Evolutionary conservation across 1,140 invertebrate species (phyloP), one percentile per base, ranked within the genome.

Genomic region (Homarus americanus): DNA sequence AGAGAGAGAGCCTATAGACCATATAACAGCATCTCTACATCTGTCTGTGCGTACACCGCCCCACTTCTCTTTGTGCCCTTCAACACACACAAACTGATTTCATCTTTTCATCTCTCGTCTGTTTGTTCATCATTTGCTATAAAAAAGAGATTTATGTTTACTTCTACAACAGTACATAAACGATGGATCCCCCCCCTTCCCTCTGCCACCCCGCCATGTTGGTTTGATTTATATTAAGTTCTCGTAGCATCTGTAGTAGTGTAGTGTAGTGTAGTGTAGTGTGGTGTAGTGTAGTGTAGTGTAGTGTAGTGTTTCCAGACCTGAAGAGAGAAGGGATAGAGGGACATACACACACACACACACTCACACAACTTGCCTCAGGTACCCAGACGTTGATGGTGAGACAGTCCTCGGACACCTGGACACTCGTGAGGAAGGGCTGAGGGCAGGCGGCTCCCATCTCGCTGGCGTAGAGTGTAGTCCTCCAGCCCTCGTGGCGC

Each of bases 331-430:
- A 78, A 82, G 79, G 58, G 58, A 83, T 28, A 83, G 53, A 63
- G 10, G 66, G 34, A 66, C 0, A 83, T 0, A 69, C 24, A 82
- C 7, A 80, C 0, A 88, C 20, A 80, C 3, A 88, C 20, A 80
- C 40, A 69, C 28, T 82, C 2, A 24, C 4, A 20, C 24, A 28
- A 7, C 93, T 93, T 93, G 95, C 95, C 92, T 95, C 95, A 32
- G 95, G 95, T 0, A 95, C 94, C 95, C 95, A 96, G 66, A 96
- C 94, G 87, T 95, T 96, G 17, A 96, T 92, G 80, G 94, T 95
- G 15, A 96, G 93, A 83, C 95, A 96, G 93, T 96, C 95, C 93
- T 96, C 95, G n/a, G 85, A 69, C 12, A 82, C 79, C 41, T 75
- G 34, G 5, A 87, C 87, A 12, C 91, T 89, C 83, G 87, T 87